These are phyloP conservation scores for Calidris pugnax DNA, from an alignment of 2,113 vertebrate species.

Conservation along the genomic window DNA sequence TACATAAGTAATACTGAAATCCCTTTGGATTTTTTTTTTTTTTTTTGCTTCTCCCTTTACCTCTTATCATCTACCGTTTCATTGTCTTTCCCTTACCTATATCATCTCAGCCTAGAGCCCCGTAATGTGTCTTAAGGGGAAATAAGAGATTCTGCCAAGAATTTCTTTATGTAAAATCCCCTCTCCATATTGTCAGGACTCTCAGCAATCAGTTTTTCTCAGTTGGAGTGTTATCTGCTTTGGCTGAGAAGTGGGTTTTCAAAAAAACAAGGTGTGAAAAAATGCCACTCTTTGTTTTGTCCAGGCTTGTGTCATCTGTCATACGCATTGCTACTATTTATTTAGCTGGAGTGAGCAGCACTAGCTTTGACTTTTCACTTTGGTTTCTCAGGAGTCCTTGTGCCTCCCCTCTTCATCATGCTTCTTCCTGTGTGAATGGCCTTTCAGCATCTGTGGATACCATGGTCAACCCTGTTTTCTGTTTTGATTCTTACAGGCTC, in stretches of 20 bases:
- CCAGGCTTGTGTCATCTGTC: not conserved
- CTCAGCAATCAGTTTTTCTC: not conserved
- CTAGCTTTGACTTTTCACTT: not conserved
- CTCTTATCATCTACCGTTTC: not conserved
- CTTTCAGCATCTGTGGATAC: not conserved
- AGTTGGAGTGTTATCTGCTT: constrained; percentile 14
- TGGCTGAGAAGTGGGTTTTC: constrained; percentile 14
- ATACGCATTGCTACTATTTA: not conserved
- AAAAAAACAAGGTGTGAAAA: constrained; percentile 22
- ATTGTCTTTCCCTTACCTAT: not conserved
- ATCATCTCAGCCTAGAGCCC: not conserved
- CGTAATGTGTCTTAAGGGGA: not conserved
- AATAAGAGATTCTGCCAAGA: not conserved
- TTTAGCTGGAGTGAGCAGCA: not conserved
- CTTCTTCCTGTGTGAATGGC: not conserved
- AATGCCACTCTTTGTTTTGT: constrained; percentile 2
- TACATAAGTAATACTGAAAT: not conserved
- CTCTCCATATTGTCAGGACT: not conserved
- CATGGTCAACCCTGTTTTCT: not conserved
- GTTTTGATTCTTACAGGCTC: not conserved
- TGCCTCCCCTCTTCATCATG: not conserved
- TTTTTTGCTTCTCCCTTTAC: not conserved
- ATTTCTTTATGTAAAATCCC: not conserved
- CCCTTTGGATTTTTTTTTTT: not conserved
- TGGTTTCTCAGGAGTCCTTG: not conserved